phyloP scores from a whole-genome alignment of 1,140 invertebrate species.

The Dufourea novaeangliae region DNA sequence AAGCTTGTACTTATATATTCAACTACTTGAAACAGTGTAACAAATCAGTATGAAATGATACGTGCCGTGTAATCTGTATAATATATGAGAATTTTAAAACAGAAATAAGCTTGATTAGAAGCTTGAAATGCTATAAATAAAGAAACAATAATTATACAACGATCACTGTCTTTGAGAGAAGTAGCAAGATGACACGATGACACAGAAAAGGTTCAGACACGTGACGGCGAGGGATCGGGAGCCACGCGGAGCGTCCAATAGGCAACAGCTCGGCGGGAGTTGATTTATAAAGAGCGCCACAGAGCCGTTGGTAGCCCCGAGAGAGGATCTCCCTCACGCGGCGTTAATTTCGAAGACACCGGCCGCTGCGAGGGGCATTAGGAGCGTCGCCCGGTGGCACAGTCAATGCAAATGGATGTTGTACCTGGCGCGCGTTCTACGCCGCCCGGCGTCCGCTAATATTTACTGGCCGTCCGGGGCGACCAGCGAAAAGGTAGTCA shows the following conservation, averaged over 20 bases:
- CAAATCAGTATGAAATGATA: too few species aligned
- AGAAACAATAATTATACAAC: neutral
- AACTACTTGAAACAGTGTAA: too few species aligned
- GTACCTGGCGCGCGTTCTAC: conserved; percentile 10
- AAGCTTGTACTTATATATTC: too few species aligned
- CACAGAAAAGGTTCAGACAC: neutral
- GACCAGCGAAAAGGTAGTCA: conserved; percentile 48
- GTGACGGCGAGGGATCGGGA: conserved; percentile 23
- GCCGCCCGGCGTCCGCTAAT: conserved; percentile 42
- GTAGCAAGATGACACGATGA: neutral
- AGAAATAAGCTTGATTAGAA: too few species aligned
- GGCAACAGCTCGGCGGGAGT: conserved; percentile 48
- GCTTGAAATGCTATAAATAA: too few species aligned
- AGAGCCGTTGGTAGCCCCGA: conserved; percentile 24
- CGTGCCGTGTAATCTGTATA: too few species aligned
- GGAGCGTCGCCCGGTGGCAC: conserved; percentile 38
- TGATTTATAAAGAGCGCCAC: conserved; percentile 57
- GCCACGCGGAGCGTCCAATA: conserved; percentile 22
- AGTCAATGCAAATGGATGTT: conserved; percentile 17
- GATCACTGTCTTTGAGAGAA: neutral
- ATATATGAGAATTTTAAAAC: too few species aligned
- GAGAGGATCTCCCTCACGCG: conserved; percentile 29
- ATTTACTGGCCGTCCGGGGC: conserved; percentile 54
- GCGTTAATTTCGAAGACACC: conserved; percentile 64
- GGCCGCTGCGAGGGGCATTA: conserved; percentile 46